Percentiles rank a stretch among this genome's conserved stretches.
phyloP scores from a whole-genome alignment of 2,888 invertebrate genomes.

The Chaitophorus viminalis region DNA sequence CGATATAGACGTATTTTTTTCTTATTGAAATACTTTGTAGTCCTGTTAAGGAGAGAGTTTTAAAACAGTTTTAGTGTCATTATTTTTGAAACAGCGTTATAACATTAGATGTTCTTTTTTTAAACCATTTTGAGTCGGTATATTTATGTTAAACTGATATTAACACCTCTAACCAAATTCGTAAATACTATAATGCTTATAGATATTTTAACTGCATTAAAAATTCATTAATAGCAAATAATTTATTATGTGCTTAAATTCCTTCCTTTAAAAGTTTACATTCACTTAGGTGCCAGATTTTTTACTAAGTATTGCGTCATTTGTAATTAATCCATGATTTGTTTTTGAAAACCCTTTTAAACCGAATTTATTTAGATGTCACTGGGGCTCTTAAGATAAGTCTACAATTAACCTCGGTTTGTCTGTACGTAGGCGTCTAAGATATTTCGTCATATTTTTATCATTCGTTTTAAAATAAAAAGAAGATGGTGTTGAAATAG shows the following conservation, averaged over 20 bases:
- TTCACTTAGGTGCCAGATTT: neutral
- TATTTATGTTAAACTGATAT: too few relatives aligned
- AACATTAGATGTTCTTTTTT: too few relatives aligned
- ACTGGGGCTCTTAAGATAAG: slow-evolving; percentile 31
- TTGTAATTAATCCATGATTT: slow-evolving; percentile 34
- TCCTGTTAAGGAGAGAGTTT: too few relatives aligned
- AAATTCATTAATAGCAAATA: neutral
- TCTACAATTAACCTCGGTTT: slow-evolving; percentile 22
- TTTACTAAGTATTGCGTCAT: neutral
- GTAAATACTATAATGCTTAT: neutral
- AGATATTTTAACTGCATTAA: neutral
- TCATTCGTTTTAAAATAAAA: slow-evolving; percentile 34
- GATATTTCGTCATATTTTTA: slow-evolving; percentile 39
- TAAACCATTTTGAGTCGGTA: too few relatives aligned
- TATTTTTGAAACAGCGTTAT: too few relatives aligned
- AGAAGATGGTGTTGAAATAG: neutral
- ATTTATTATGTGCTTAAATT: neutral
- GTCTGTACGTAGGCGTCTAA: slow-evolving; percentile 4
- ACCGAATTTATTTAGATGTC: slow-evolving; percentile 40
- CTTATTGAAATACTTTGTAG: too few relatives aligned
- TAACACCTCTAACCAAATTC: too few relatives aligned
- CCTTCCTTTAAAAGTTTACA: neutral
- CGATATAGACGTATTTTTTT: too few relatives aligned
- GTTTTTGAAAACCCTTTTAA: slow-evolving; percentile 27
- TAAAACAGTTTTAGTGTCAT: too few relatives aligned